Evolutionary conservation across 2,113 vertebrate species (phyloP).

Genomic region (Pagrus major): DNA sequence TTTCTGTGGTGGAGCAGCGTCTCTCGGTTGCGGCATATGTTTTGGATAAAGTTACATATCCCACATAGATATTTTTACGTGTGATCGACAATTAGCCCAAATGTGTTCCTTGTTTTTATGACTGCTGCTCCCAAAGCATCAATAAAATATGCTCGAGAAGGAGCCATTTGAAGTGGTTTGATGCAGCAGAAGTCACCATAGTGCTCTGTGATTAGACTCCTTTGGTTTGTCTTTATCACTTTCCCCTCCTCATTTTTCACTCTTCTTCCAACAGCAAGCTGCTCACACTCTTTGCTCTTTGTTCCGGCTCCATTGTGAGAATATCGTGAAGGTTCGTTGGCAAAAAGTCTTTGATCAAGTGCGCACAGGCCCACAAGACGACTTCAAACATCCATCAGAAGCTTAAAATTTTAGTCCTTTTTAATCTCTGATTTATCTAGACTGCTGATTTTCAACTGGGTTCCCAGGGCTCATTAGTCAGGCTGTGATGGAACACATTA

Average conservation of each 20-base stretch:
- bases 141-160: conserved; percentile 41
- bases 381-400: conserved; percentile 57
- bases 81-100: conserved; percentile 61
- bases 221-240: conserved; percentile 69
- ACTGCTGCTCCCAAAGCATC: conserved; percentile 39
- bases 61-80: conserved; percentile 54
- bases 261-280: conserved; percentile 28
- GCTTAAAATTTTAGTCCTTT: not conserved
- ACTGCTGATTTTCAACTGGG: conserved; percentile 21
- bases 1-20: conserved; percentile 34
- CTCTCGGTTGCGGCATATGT: conserved; percentile 37
- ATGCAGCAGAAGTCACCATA: conserved; percentile 41
- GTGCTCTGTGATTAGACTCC: conserved; percentile 60
- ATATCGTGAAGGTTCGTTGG: conserved; percentile 45
- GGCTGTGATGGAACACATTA: conserved; percentile 34
- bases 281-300: conserved; percentile 40
- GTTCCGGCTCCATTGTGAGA: conserved; percentile 26
- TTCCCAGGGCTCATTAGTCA: conserved; percentile 43
- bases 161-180: conserved; percentile 62
- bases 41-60: conserved; percentile 60
- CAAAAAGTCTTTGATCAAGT: conserved; percentile 41
- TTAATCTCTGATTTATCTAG: conserved; percentile 40
- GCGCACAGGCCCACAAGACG: not conserved
- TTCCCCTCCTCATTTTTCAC: conserved; percentile 43
- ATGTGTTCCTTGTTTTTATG: conserved; percentile 62